Evolutionary conservation across 2,888 invertebrate genomes (phyloP), one percentile per base, ranked within the genome.

Genomic region (Monoplex corrugatus): DNA sequence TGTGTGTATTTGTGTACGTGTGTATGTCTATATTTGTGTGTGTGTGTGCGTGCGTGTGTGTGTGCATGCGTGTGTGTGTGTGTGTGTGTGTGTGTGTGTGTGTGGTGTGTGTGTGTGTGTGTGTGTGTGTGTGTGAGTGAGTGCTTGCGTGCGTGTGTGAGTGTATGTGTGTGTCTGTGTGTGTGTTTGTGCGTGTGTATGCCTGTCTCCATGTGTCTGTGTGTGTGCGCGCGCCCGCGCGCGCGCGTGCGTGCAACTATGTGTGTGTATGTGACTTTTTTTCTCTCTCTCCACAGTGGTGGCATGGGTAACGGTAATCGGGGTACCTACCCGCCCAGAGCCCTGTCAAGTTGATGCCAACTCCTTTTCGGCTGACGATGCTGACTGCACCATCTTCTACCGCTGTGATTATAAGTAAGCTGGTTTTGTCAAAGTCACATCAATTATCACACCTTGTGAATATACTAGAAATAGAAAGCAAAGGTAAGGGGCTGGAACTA

Each of bases 351-450:
- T 80, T 19, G 40, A 43, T 28, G 23, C 43, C 43, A 80, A 80
- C 78, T 0, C 16, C 16, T 80, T 23, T 19, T 80, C 78, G 1
- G 43, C 78, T 3, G 78, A 80, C 28, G 43, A 32, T 43, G 8
- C 19, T 8, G 43, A 80, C 78, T 80, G 78, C 6, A 40, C 35
- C 28, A 0, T 40, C 40, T 80, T 80, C 78, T 80, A 80, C 23
- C 78, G 78, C 78, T 80, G 78, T 28, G 78, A 80, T 23, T 43
- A 80, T 43, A 80, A 43, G 78, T 80, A 43, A n/a, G 23, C 23
- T 50, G 50, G n/a, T n/a, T n/a, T n/a, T n/a, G n/a, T n/a, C n/a
- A n/a, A n/a, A n/a, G n/a, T n/a, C n/a, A n/a, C n/a, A n/a, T n/a
- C n/a, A n/a, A n/a, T n/a, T n/a, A n/a, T n/a, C n/a, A n/a, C n/a